These are phyloP conservation scores for Drosophila picticornis DNA, from an alignment of 2,888 invertebrate genomes.

Conservation along the genomic window DNA sequence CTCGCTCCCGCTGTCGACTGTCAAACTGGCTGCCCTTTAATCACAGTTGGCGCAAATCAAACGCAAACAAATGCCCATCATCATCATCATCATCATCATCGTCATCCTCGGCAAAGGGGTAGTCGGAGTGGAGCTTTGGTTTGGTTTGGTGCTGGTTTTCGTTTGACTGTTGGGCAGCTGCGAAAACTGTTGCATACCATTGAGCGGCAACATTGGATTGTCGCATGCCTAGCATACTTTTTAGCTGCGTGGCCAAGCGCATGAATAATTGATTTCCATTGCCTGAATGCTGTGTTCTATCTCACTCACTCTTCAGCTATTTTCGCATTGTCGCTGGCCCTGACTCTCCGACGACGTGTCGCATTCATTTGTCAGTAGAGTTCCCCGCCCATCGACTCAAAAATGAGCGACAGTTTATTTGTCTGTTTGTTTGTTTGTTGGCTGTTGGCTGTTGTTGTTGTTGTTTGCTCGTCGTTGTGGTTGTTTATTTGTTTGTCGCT, in stretches of 20 bases:
- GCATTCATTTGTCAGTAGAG: slow-evolving; percentile 69
- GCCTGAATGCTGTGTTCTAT: slow-evolving; percentile 47
- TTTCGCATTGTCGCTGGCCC: neutral
- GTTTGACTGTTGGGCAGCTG: slow-evolving; percentile 36
- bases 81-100: slow-evolving; percentile 18
- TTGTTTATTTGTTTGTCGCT: slow-evolving; percentile 69
- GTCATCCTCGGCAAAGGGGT: neutral
- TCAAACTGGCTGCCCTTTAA: slow-evolving; percentile 62
- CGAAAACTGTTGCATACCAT: slow-evolving; percentile 71
- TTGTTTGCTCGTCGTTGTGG: slow-evolving; percentile 35
- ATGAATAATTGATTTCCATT: slow-evolving; percentile 83
- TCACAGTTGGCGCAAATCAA: slow-evolving; percentile 75
- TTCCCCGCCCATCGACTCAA: slow-evolving; percentile 14
- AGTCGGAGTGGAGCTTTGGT: neutral
- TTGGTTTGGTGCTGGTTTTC: slow-evolving; percentile 15
- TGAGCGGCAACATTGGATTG: slow-evolving; percentile 34
- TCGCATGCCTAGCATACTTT: slow-evolving; percentile 69
- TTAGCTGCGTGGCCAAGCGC: slow-evolving; percentile 72
- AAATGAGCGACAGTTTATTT: slow-evolving; percentile 64
- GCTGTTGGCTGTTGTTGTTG: slow-evolving; percentile 31
- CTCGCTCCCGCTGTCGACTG: slow-evolving; percentile 19
- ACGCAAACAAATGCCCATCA: slow-evolving; percentile 74
- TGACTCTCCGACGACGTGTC: slow-evolving; percentile 42
- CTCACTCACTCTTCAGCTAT: neutral
- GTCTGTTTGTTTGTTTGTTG: slow-evolving; percentile 49